These are phyloP conservation scores for Philantomba maxwellii DNA, from an alignment of 2,113 vertebrate species.

Conservation along the genomic window DNA sequence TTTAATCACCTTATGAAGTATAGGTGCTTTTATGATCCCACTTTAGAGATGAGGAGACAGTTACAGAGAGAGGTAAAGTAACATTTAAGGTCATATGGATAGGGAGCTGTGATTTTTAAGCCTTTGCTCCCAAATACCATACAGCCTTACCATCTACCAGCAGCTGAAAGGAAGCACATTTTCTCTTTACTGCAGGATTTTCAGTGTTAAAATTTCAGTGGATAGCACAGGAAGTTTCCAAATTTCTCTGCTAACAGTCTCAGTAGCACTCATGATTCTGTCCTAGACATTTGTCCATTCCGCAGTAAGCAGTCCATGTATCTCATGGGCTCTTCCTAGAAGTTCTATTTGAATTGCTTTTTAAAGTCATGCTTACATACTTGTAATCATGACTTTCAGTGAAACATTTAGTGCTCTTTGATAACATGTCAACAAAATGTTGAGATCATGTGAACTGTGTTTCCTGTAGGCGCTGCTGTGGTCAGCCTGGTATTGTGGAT, in stretches of 20 bases:
- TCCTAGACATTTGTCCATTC: neutral
- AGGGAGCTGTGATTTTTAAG: constrained; percentile 14
- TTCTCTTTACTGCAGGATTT: neutral
- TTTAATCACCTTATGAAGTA: neutral
- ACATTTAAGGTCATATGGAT: neutral
- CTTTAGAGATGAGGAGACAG: neutral
- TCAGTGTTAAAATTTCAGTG: neutral
- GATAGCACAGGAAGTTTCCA: neutral
- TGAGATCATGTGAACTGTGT: neutral
- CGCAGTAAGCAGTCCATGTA: neutral
- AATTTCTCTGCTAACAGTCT: neutral
- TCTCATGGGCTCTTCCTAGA: neutral
- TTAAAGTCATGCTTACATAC: neutral
- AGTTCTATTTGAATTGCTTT: neutral
- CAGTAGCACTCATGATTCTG: neutral
- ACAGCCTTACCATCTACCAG: neutral
- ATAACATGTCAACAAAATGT: neutral
- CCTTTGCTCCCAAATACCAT: neutral
- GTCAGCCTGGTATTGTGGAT: neutral
- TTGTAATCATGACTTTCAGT: neutral
- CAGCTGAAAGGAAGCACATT: neutral
- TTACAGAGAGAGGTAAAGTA: neutral
- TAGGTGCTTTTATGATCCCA: neutral
- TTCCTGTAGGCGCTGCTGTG: neutral
- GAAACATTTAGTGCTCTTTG: neutral